Conservation (phyloP, 2,797 vertebrate genomes). For the Petrocephalus sullivani region DNA sequence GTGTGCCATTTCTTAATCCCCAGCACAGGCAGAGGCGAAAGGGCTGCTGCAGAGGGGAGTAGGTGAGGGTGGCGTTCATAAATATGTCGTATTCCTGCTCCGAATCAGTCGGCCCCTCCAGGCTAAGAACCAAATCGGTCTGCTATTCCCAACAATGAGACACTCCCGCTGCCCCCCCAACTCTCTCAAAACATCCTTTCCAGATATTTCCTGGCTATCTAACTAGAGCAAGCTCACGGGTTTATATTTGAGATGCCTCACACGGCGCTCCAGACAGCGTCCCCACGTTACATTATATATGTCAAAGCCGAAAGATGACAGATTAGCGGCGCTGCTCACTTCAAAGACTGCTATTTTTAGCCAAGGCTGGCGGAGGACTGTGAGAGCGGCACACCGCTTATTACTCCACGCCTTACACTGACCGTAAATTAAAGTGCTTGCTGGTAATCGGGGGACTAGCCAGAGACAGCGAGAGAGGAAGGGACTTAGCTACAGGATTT, state of each 20-base stretch:
- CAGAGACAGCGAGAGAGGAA: slow-evolving; percentile 17
- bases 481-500: slow-evolving; percentile 11
- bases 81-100: background rate
- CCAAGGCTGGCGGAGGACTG: background rate
- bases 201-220: background rate
- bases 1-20: background rate
- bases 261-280: background rate
- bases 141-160: background rate
- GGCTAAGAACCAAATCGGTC: background rate
- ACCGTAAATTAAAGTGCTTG: slow-evolving; percentile 25
- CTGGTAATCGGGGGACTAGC: slow-evolving; percentile 25
- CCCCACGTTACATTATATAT: background rate
- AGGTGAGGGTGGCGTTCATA: background rate
- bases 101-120: background rate
- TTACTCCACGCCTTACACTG: slow-evolving; percentile 27
- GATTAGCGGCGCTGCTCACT: slow-evolving; percentile 22
- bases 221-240: background rate
- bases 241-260: slow-evolving; percentile 12
- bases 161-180: background rate
- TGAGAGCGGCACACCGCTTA: background rate
- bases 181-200: background rate
- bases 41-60: background rate
- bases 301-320: slow-evolving; percentile 12
- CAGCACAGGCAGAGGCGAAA: background rate
- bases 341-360: slow-evolving; percentile 24